phyloP scores from a whole-genome alignment of 2,888 invertebrate species.

The Temnothorax unifasciatus region DNA sequence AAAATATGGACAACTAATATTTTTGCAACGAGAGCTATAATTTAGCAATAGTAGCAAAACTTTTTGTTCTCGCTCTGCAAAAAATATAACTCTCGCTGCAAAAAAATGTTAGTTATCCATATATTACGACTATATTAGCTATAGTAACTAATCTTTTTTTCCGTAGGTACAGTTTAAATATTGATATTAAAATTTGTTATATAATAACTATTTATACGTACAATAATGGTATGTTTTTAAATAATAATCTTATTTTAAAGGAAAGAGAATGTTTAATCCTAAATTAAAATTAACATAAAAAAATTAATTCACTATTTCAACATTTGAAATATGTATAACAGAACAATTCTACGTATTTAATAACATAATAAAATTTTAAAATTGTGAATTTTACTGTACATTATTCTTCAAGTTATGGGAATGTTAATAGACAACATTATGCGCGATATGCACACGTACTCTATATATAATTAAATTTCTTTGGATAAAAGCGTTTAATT shows the following conservation, averaged over 20 bases:
- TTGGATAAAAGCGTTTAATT: constrained; percentile 20
- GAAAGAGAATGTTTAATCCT: neutral
- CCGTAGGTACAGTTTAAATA: too few relatives aligned
- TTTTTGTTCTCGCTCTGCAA: too few relatives aligned
- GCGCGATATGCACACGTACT: neutral
- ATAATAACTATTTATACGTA: neutral
- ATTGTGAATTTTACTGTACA: neutral
- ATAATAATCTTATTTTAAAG: neutral
- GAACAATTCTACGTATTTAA: neutral
- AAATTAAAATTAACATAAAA: neutral
- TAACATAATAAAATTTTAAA: neutral
- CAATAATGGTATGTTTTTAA: neutral
- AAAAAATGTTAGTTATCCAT: too few relatives aligned
- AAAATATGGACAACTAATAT: too few relatives aligned
- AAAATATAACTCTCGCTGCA: too few relatives aligned
- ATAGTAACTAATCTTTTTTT: too few relatives aligned
- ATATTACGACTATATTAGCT: too few relatives aligned
- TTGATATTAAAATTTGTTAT: neutral
- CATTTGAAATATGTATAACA: neutral
- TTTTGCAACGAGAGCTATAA: too few relatives aligned
- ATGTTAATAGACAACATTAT: neutral
- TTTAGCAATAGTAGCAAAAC: too few relatives aligned
- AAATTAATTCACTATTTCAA: neutral
- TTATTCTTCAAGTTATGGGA: neutral
- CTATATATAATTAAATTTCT: neutral